Evolutionary conservation across 2,888 invertebrate genomes (phyloP).

Genomic region (Ochropleura plecta): DNA sequence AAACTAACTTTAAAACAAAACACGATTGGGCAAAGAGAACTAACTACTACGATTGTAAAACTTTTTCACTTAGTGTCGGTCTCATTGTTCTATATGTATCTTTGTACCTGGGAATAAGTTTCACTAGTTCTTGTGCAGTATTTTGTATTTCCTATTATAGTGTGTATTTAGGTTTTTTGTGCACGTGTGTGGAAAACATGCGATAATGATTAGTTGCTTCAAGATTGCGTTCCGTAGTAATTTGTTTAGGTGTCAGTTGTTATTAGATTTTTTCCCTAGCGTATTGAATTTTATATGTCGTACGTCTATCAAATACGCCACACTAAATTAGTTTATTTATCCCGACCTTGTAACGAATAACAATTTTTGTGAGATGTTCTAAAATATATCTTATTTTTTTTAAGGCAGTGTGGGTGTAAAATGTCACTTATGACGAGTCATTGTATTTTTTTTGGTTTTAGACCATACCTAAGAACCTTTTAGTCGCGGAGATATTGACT

Average conservation of each 20-base stretch:
- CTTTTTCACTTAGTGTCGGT: constrained; percentile 82
- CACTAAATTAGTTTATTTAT: neutral
- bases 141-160: constrained; percentile 33
- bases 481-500: no score
- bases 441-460: no score
- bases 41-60: constrained; percentile 78
- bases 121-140: constrained; percentile 36
- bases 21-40: constrained; percentile 35
- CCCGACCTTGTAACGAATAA: neutral
- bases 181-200: neutral
- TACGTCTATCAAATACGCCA: no score
- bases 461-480: no score
- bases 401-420: neutral
- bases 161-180: constrained; percentile 12
- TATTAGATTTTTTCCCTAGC: neutral
- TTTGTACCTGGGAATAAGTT: constrained; percentile 58
- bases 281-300: neutral
- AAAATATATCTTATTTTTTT: neutral
- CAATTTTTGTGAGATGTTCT: neutral
- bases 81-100: constrained; percentile 80
- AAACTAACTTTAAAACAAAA: constrained; percentile 38
- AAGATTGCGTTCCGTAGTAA: constrained; percentile 6
- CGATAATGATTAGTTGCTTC: neutral
- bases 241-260: neutral
- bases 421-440: no score